A percentile compares a stretch with the other conserved stretches of the same genome.
Conservation (phyloP, 1,140 invertebrate genomes). For the Lepidurus packardi region DNA sequence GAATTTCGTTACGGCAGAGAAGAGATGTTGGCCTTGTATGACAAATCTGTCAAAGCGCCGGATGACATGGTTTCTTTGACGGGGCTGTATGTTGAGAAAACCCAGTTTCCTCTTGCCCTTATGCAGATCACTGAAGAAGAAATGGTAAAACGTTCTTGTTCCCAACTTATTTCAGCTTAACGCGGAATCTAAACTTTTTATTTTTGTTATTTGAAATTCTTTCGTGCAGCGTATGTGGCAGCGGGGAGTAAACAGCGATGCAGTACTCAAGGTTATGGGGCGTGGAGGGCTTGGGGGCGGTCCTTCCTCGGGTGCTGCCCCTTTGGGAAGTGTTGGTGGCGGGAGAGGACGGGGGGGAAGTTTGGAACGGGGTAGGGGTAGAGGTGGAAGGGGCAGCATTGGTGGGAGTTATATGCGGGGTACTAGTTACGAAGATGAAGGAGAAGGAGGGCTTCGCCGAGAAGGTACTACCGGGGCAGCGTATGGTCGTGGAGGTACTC, state of each 20-base stretch:
- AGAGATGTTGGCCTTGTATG: conserved; percentile 79
- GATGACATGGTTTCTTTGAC: conserved; percentile 57
- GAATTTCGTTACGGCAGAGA: conserved; percentile 76
- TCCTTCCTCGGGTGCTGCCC: conserved; percentile 43
- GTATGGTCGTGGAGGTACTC: conserved; percentile 40
- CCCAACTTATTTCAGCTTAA: conserved; percentile 4
- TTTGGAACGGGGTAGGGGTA: conserved; percentile 53
- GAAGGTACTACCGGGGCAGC: conserved; percentile 45
- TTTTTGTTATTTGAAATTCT: background rate
- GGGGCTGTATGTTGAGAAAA: conserved; percentile 64
- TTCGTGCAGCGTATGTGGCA: conserved; percentile 53
- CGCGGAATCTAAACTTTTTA: background rate
- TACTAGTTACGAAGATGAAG: conserved; percentile 51
- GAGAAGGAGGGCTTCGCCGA: conserved; percentile 44
- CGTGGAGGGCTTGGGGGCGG: conserved; percentile 38
- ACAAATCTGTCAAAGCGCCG: conserved; percentile 60
- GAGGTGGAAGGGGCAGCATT: conserved; percentile 48
- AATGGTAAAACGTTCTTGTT: conserved; percentile 50
- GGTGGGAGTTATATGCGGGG: conserved; percentile 53
- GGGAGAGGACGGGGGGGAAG: conserved; percentile 53
- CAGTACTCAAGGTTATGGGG: conserved; percentile 47
- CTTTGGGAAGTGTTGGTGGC: conserved; percentile 35
- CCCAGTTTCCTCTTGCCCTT: conserved; percentile 68
- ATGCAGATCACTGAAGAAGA: conserved; percentile 74
- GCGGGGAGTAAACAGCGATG: conserved; percentile 54